A percentile compares a stretch with the other conserved stretches of the same genome.
Evolutionary conservation across 2,797 vertebrate species (phyloP).

Genomic region (Oceanodroma leucorhoa): DNA sequence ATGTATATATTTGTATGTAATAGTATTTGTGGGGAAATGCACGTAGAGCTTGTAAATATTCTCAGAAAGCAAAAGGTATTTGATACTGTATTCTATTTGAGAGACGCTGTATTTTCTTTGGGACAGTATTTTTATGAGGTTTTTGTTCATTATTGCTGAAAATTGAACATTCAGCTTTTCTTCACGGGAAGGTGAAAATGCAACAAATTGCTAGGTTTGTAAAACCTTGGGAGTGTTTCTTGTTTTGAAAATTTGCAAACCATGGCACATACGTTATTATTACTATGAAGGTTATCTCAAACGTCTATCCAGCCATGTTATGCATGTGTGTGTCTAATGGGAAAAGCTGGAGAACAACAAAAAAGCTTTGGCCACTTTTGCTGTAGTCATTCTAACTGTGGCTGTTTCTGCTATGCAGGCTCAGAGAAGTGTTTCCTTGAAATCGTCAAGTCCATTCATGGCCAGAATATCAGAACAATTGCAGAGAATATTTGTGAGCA

Average conservation of each 20-base stretch:
- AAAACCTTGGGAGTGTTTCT: background rate
- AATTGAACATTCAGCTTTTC: background rate
- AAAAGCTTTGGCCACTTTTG: fast-evolving
- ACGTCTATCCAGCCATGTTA: background rate
- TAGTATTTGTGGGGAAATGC: background rate
- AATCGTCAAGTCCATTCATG: background rate
- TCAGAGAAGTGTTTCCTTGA: background rate
- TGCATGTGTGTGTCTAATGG: background rate
- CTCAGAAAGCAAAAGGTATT: background rate
- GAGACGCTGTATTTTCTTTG: background rate
- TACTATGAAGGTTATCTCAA: background rate
- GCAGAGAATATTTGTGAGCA: background rate
- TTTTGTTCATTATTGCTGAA: background rate
- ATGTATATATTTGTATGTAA: too few species aligned
- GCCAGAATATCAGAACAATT: background rate
- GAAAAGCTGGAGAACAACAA: background rate
- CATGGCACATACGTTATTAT: background rate
- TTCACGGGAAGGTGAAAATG: background rate
- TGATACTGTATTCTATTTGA: background rate
- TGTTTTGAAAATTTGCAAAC: background rate
- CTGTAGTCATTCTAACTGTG: background rate
- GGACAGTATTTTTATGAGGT: background rate
- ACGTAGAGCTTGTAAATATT: background rate
- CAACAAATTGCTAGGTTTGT: background rate
- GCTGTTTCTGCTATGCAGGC: background rate